Evolutionary conservation across 2,113 vertebrate species (phyloP).

Genomic region (Chloebia gouldiae): DNA sequence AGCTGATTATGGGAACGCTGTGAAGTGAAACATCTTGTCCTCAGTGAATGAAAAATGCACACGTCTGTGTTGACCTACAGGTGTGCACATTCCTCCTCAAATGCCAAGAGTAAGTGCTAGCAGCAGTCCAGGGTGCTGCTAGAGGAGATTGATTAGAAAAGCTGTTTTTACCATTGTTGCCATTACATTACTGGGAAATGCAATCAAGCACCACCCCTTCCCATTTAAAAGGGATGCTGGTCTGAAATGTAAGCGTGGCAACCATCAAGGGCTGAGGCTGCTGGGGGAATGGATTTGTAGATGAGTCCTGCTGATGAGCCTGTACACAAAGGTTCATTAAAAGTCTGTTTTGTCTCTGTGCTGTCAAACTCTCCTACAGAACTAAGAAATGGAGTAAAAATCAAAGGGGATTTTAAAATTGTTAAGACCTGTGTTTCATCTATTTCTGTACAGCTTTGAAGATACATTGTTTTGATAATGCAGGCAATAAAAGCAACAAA

Average conservation of each 20-base stretch:
- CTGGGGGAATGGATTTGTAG: not conserved
- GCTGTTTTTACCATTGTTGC: not conserved
- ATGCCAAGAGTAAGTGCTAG: not conserved
- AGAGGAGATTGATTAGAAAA: not conserved
- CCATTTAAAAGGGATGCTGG: not conserved
- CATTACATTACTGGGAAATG: not conserved
- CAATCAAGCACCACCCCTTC: not conserved
- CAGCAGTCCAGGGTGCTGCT: not conserved
- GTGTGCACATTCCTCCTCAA: not conserved
- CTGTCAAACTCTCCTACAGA: not conserved
- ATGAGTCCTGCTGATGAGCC: not conserved
- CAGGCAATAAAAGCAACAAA: not conserved
- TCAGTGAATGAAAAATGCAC: not conserved
- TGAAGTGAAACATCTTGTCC: not conserved
- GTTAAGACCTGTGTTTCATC: not conserved
- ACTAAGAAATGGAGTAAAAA: not conserved
- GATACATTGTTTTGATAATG: not conserved
- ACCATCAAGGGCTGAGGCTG: not conserved
- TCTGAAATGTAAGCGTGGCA: not conserved
- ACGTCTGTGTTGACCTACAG: not conserved
- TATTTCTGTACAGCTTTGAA: constrained; percentile 10
- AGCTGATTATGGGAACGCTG: not conserved
- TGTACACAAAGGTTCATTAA: not conserved
- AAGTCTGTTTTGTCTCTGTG: not conserved
- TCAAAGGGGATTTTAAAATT: not conserved